Percentiles rank a stretch among this genome's conserved stretches.
Conservation (phyloP, 2,113 vertebrate genomes). For the Odontophorus gujanensis region DNA sequence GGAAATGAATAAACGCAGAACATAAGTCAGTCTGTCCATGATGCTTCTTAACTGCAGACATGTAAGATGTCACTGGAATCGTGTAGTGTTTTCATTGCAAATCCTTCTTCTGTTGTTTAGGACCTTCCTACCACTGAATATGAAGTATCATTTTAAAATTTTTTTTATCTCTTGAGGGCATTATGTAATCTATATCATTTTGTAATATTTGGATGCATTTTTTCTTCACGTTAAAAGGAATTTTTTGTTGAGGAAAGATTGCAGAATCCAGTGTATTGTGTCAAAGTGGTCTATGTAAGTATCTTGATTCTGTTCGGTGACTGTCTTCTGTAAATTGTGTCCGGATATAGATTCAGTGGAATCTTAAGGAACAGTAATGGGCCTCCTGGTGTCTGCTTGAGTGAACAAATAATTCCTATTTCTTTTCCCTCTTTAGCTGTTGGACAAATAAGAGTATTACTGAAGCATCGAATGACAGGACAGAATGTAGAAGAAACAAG, state of each 20-base stretch:
- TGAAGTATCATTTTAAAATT: background rate
- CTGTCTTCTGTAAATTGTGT: background rate
- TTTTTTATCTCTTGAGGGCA: background rate
- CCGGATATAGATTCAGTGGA: background rate
- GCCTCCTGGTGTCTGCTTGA: background rate
- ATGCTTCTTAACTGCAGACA: background rate
- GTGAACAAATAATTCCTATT: background rate
- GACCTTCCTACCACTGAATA: background rate
- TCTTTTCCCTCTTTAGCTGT: background rate
- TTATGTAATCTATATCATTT: rapidly evolving
- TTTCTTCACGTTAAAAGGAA: background rate
- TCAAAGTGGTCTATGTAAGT: background rate
- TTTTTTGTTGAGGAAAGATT: background rate
- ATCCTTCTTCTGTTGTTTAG: background rate
- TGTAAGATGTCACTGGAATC: background rate
- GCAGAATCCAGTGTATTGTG: background rate
- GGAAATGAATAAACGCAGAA: background rate
- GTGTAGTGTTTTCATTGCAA: background rate
- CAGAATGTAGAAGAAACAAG: background rate
- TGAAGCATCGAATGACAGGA: background rate
- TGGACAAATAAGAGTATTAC: background rate
- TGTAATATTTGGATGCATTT: background rate
- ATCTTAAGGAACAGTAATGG: background rate
- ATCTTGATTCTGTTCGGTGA: background rate
- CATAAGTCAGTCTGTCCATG: background rate